A percentile compares a stretch with the other conserved stretches of the same genome.
Conservation (phyloP, 2,888 invertebrate species). For the Epinotia brunnichana region DNA sequence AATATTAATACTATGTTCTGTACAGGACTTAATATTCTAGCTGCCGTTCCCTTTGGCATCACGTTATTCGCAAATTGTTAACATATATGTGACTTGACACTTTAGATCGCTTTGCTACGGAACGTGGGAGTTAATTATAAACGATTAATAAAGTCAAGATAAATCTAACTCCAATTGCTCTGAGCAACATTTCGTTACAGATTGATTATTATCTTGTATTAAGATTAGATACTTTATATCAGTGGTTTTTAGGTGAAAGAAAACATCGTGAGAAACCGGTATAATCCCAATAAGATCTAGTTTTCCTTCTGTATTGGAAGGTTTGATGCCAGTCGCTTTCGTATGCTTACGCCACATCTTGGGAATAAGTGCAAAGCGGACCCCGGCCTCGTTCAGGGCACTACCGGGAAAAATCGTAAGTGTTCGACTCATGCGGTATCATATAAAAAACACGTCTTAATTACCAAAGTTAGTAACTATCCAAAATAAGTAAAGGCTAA, state of each 20-base stretch:
- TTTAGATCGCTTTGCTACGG: not conserved
- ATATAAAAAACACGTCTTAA: no score
- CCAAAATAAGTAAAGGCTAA: not conserved
- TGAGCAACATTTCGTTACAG: not conserved
- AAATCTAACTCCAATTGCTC: not conserved
- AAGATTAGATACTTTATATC: no score
- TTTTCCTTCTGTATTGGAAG: no score
- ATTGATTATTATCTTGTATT: not conserved
- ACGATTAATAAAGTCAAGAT: not conserved
- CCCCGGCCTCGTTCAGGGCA: no score
- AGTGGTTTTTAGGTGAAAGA: no score
- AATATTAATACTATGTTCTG: not conserved
- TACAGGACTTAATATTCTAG: not conserved
- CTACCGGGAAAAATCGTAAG: no score
- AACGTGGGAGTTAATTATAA: conserved; percentile 16
- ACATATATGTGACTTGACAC: not conserved
- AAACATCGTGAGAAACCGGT: no score
- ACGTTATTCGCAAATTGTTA: conserved; percentile 1
- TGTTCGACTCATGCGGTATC: no score
- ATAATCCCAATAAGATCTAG: no score
- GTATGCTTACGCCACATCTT: no score
- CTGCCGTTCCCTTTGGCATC: not conserved
- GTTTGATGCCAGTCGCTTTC: no score
- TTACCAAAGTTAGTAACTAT: not conserved
- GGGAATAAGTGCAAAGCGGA: no score